Conservation (phyloP, 2,113 vertebrate species). For the Proteles cristata region DNA sequence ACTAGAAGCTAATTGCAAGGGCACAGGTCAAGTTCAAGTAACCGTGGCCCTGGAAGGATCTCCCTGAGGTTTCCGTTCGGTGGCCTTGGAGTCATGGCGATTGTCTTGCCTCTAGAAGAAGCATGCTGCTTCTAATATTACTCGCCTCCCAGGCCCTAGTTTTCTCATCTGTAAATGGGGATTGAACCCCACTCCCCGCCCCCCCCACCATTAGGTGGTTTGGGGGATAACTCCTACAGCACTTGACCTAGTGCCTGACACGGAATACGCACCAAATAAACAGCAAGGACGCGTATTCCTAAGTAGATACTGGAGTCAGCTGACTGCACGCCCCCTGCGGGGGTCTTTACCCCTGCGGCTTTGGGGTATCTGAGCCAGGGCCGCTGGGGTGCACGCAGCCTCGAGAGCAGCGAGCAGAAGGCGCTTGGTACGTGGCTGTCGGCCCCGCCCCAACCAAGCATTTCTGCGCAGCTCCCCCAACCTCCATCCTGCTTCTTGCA, state of each 20-base stretch:
- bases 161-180: neutral
- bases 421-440: accelerated
- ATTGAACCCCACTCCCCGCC: no score
- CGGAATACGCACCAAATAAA: neutral
- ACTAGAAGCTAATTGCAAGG: neutral
- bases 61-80: accelerated
- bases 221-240: neutral
- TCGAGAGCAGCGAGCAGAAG: neutral
- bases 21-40: neutral
- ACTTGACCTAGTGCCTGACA: neutral
- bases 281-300: neutral
- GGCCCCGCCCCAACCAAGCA: neutral
- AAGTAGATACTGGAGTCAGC: accelerated
- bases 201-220: neutral
- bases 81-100: neutral
- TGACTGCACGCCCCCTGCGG: no score
- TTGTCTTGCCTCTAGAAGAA: neutral
- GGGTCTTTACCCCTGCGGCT: neutral
- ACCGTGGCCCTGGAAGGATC: neutral
- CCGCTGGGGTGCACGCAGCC: neutral
- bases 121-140: neutral
- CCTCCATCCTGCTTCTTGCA: neutral
- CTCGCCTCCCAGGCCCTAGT: neutral
- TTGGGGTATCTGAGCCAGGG: accelerated
- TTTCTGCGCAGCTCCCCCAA: neutral